Evolutionary conservation across 1,140 invertebrate species (phyloP).

Genomic region (Drosophila elegans): DNA sequence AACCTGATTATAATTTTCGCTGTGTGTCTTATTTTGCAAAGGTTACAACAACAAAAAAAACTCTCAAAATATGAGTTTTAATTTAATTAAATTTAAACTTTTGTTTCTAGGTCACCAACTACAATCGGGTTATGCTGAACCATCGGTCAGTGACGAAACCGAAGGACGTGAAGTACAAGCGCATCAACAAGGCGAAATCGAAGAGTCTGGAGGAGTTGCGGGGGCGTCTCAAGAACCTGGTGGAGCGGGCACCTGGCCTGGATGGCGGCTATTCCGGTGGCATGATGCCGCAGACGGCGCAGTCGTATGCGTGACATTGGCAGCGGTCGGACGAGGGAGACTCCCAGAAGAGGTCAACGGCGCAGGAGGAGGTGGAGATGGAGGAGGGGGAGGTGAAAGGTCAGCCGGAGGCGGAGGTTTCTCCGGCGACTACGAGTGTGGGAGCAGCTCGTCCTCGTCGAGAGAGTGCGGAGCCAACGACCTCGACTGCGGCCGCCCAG

Average conservation of each 20-base stretch:
- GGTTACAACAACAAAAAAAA: too few relatives aligned
- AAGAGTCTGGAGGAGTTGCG: conserved; percentile 94
- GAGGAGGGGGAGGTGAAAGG: not conserved
- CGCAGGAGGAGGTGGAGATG: not conserved
- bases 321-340: conserved; percentile 18
- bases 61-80: too few relatives aligned
- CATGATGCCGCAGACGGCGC: conserved; percentile 79
- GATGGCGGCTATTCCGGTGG: conserved; percentile 58
- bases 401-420: not conserved
- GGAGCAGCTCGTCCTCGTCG: not conserved
- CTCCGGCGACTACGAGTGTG: too few relatives aligned
- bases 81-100: not conserved
- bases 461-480: conserved; percentile 1
- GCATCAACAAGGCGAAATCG: conserved; percentile 95
- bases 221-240: conserved; percentile 92
- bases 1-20: too few relatives aligned
- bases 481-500: not conserved
- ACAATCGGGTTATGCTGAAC: conserved; percentile 95
- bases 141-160: conserved; percentile 95
- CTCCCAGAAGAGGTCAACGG: conserved; percentile 2
- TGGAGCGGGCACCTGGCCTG: conserved; percentile 87
- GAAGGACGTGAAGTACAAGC: conserved; percentile 95
- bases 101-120: conserved; percentile 89
- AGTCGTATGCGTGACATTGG: conserved; percentile 83
- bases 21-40: too few relatives aligned